phyloP scores from a whole-genome alignment of 2,797 vertebrate species.

The Alfaro cultratus region DNA sequence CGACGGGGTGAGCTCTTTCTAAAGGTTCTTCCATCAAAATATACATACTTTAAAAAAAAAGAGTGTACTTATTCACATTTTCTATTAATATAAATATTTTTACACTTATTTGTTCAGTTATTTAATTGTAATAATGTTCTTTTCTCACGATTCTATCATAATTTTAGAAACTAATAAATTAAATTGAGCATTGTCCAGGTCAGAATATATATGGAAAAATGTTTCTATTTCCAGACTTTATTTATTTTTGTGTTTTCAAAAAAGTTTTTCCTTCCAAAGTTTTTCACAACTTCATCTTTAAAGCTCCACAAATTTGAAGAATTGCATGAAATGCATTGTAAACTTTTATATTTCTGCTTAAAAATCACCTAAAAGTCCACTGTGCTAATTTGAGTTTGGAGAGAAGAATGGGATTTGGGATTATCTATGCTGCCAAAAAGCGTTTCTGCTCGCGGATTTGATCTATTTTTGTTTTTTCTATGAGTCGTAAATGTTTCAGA shows the following conservation, averaged over 20 bases:
- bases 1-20: conserved; percentile 83
- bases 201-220: neutral
- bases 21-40: neutral
- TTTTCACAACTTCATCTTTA: neutral
- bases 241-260: neutral
- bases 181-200: neutral
- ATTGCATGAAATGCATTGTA: neutral
- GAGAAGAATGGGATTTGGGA: too few species aligned
- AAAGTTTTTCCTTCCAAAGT: neutral
- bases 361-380: neutral
- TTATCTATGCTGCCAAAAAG: too few species aligned
- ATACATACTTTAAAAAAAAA: neutral
- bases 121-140: neutral
- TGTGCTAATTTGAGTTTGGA: neutral
- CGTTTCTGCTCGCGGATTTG: too few species aligned
- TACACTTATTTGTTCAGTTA: neutral
- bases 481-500: neutral
- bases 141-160: too few species aligned
- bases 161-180: too few species aligned
- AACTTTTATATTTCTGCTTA: neutral
- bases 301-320: neutral
- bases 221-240: neutral
- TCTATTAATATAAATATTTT: neutral
- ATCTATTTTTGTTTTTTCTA: too few species aligned
- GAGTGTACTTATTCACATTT: neutral